Evolutionary conservation across 2,797 vertebrate species (phyloP), one percentile per base, ranked within the genome.

Genomic region (Leptoclinus maculatus): DNA sequence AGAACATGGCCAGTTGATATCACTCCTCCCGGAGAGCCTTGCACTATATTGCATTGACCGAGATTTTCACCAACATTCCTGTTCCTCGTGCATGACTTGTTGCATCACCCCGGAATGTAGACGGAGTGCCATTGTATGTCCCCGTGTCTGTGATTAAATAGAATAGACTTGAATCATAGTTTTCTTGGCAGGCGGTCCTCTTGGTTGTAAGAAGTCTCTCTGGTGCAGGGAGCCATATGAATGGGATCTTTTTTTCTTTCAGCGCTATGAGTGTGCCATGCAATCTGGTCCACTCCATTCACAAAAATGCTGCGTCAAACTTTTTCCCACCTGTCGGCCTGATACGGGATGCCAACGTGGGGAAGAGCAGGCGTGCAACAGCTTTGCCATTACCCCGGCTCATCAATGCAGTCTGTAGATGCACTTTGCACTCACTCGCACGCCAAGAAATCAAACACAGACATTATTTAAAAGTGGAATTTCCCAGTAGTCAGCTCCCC

Each of bases 261-360:
- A 19, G 63, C 84, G 34, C 69, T 76, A 66, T 39, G 72, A 80
- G 78, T 70, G 78, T 73, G 67, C 78, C 43, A 4, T 69, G 84
- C 89, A 86, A 86, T 92, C 89, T 91, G 88, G 75, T 60, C 58
- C 17, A 2, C 67, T 87, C 85, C 90, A 92, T 93, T 93, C 89
- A 92, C 66, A 89, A 91, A 92, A 88, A 73, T 2, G 84, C 85
- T 64, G 74, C 51, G 71, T 91, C 87, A 82, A 76, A 45, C 75
- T 73, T 83, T 83, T 80, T 74, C 66, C 90, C 84, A 88, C 88
- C 90, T 89, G 90, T 81, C 77, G 51, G 16, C 56, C 67, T 34
- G 69, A 60, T 70, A 41, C 2, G 66, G 67, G 70, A 82, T 87
- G 82, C 80, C 86, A 88, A 80, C 64, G 69, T 68, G 78, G 43